Evolutionary conservation across 2,888 invertebrate genomes (phyloP).

Genomic region (Drosophila prolongata): DNA sequence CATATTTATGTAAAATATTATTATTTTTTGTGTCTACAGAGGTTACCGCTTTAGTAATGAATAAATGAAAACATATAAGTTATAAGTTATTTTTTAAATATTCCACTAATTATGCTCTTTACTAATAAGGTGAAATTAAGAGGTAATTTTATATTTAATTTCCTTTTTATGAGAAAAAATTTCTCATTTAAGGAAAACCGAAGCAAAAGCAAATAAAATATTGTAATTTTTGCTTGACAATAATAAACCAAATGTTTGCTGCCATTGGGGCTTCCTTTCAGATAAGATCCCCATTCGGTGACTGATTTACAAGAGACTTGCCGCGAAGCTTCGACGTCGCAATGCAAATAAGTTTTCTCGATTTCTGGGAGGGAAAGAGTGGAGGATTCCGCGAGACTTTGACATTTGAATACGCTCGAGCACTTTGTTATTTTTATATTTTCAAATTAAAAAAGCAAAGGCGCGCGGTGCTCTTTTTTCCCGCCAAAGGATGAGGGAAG

Average conservation of each 20-base stretch:
- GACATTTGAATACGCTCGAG: slow-evolving; percentile 68
- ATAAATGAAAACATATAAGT: too few relatives aligned
- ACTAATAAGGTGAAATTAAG: too few relatives aligned
- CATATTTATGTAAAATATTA: too few relatives aligned
- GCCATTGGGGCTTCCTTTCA: slow-evolving; percentile 5
- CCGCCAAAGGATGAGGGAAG: slow-evolving; percentile 16
- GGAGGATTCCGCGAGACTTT: slow-evolving; percentile 54
- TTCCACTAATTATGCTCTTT: too few relatives aligned
- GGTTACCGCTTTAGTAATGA: too few relatives aligned
- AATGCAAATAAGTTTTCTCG: slow-evolving; percentile 22
- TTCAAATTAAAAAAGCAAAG: slow-evolving; percentile 78
- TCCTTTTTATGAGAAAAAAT: neutral
- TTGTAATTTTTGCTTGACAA: neutral
- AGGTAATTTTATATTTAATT: too few relatives aligned
- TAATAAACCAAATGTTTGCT: slow-evolving; percentile 2
- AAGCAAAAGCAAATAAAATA: neutral
- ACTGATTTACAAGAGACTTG: slow-evolving; percentile 28
- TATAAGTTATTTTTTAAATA: too few relatives aligned
- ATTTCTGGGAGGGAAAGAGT: slow-evolving; percentile 12
- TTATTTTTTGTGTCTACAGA: too few relatives aligned
- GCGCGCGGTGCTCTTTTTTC: slow-evolving; percentile 54
- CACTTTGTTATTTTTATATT: slow-evolving; percentile 79
- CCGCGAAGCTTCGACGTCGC: slow-evolving; percentile 5
- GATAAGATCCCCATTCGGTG: slow-evolving; percentile 11
- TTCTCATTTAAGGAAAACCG: neutral